These are phyloP conservation scores for Eidolon helvum DNA, from an alignment of 2,113 vertebrate species.

Conservation along the genomic window DNA sequence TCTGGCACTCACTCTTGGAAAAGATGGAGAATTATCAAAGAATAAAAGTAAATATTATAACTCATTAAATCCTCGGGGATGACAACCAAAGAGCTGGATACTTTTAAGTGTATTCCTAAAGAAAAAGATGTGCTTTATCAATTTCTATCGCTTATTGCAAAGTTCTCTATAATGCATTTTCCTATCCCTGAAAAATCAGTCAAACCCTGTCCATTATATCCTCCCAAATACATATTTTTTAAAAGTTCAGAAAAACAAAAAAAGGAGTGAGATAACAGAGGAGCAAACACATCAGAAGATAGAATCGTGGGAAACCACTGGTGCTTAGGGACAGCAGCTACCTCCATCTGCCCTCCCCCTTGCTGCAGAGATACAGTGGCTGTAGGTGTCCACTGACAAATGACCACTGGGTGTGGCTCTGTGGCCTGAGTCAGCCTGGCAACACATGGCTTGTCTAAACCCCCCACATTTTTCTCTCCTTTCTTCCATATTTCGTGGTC, in stretches of 20 bases:
- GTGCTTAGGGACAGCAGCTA: neutral
- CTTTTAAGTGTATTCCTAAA: neutral
- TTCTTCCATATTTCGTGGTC: neutral
- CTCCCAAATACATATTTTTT: neutral
- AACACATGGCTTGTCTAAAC: neutral
- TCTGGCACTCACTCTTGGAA: neutral
- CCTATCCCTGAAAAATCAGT: neutral
- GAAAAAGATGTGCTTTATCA: neutral
- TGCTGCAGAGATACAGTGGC: too few relatives aligned
- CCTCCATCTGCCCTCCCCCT: neutral
- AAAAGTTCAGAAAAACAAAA: neutral
- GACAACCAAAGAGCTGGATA: neutral
- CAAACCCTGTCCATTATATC: neutral
- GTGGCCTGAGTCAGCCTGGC: neutral
- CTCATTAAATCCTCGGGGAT: neutral
- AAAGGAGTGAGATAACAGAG: neutral
- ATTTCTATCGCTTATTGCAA: neutral
- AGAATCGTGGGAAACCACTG: neutral
- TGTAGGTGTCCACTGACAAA: rapidly evolving
- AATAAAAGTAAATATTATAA: neutral
- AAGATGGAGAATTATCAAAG: neutral
- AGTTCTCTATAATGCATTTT: neutral
- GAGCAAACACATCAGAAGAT: neutral
- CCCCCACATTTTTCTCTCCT: neutral
- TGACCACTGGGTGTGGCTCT: neutral